Evolutionary conservation across 2,797 vertebrate genomes (phyloP).

Genomic region (Sebastes minor): DNA sequence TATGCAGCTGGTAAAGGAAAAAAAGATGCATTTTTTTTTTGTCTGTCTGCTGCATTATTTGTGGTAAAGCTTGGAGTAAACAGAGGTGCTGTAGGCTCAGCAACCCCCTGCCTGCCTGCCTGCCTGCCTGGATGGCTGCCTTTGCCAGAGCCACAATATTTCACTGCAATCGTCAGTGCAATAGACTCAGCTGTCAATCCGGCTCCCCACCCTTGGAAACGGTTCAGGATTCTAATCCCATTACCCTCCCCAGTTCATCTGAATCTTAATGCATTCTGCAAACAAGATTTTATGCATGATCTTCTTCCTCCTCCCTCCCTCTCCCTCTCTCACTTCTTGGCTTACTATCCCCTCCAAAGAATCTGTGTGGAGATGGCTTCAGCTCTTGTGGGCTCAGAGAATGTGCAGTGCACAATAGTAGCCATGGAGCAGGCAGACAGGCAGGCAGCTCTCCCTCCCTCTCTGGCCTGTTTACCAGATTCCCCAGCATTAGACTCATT

Average conservation of each 20-base stretch:
- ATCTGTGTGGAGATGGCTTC: slow-evolving; percentile 81
- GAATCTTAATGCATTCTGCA: slow-evolving; percentile 88
- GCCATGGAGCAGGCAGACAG: slow-evolving; percentile 79
- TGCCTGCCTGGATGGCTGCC: slow-evolving; percentile 65
- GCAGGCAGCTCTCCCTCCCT: slow-evolving; percentile 75
- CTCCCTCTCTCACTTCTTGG: slow-evolving; percentile 75
- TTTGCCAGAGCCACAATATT: slow-evolving; percentile 78
- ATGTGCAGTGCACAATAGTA: slow-evolving; percentile 82
- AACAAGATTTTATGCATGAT: slow-evolving; percentile 89
- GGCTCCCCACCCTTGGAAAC: slow-evolving; percentile 79
- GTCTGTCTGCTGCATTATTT: slow-evolving; percentile 50
- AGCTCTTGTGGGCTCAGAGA: slow-evolving; percentile 82
- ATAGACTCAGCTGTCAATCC: slow-evolving; percentile 80
- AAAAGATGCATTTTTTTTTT: slow-evolving; percentile 21
- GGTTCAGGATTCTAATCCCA: slow-evolving; percentile 85
- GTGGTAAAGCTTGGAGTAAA: slow-evolving; percentile 64
- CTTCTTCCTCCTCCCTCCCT: slow-evolving; percentile 72
- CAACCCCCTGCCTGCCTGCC: slow-evolving; percentile 55
- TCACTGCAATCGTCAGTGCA: slow-evolving; percentile 79
- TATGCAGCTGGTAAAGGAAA: slow-evolving; percentile 38
- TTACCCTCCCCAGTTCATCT: slow-evolving; percentile 85
- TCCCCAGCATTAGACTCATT: slow-evolving; percentile 80
- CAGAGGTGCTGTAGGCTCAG: slow-evolving; percentile 70
- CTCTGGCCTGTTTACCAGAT: slow-evolving; percentile 82
- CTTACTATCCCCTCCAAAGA: slow-evolving; percentile 76